phyloP scores from a whole-genome alignment of 2,888 invertebrate genomes.

The Melanotus villosus region DNA sequence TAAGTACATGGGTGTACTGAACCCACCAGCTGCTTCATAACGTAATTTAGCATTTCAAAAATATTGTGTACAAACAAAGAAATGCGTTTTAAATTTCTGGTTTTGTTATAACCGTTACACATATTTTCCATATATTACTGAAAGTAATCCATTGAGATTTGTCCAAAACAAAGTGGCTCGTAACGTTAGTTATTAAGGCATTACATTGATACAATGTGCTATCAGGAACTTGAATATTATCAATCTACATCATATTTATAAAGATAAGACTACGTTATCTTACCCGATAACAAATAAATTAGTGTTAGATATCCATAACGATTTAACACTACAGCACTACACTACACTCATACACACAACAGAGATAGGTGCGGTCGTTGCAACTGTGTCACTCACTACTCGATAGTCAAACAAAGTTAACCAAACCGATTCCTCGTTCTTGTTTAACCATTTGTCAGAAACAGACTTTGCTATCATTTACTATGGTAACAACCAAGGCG shows the following conservation, averaged over 20 bases:
- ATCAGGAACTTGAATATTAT: neutral
- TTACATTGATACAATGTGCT: neutral
- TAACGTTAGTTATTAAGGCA: neutral
- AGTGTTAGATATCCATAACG: constrained; percentile 62
- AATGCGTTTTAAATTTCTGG: neutral
- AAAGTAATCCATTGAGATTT: neutral
- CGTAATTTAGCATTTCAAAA: neutral
- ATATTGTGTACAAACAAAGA: neutral
- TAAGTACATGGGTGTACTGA: neutral
- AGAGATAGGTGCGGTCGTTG: constrained; percentile 65
- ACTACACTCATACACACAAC: constrained; percentile 61
- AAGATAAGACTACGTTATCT: constrained; percentile 49
- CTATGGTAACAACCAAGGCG: neutral
- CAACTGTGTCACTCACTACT: constrained; percentile 53
- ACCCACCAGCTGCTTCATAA: constrained; percentile 1
- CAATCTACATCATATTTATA: neutral
- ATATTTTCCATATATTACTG: no score
- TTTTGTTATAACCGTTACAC: no score
- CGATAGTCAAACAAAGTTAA: constrained; percentile 28
- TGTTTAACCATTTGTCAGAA: constrained; percentile 25
- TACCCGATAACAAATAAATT: constrained; percentile 59
- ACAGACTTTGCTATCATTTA: constrained; percentile 21
- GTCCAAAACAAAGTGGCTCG: neutral
- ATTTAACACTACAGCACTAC: constrained; percentile 60
- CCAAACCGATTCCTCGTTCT: constrained; percentile 14